These are phyloP conservation scores for Noctua janthina DNA, from an alignment of 2,888 invertebrate genomes.

Conservation along the genomic window DNA sequence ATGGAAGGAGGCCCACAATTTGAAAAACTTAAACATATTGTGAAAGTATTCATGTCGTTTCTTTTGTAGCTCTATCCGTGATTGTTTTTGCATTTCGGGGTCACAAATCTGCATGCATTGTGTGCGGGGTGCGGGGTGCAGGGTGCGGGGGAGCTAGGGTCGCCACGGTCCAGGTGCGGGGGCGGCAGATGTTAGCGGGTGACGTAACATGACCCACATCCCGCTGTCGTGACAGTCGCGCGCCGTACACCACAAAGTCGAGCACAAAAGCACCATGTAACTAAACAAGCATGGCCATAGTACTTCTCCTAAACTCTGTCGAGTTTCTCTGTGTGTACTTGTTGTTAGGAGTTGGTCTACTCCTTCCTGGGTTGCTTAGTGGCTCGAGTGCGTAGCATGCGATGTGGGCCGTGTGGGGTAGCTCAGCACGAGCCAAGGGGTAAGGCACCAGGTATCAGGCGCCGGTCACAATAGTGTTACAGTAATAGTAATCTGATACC, in stretches of 20 bases:
- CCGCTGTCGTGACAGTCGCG: conserved; percentile 59
- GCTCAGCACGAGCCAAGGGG: conserved; percentile 28
- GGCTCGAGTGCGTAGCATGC: background rate
- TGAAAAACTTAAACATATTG: background rate
- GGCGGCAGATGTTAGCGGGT: conserved; percentile 83
- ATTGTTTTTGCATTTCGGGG: conserved; percentile 32
- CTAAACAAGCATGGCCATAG: background rate
- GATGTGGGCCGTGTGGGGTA: conserved; percentile 1
- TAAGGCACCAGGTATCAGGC: background rate
- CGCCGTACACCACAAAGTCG: background rate
- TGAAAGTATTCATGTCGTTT: background rate
- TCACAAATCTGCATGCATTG: conserved; percentile 84
- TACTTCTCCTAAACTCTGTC: background rate
- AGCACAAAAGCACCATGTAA: conserved; percentile 5
- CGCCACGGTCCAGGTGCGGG: conserved; percentile 81
- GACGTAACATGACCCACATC: conserved; percentile 78
- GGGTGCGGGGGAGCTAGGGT: conserved; percentile 44
- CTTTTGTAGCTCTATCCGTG: conserved; percentile 25
- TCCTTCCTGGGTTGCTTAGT: background rate
- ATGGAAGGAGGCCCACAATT: background rate
- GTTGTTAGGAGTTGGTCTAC: conserved; percentile 14
- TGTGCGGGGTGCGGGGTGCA: conserved; percentile 47
- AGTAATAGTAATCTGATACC: background rate
- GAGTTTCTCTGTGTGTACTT: background rate
- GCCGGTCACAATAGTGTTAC: background rate